Percentiles rank a stretch among this genome's conserved stretches.
Evolutionary conservation across 1,140 invertebrate genomes (phyloP).

Genomic region (Drosophila persimilis): DNA sequence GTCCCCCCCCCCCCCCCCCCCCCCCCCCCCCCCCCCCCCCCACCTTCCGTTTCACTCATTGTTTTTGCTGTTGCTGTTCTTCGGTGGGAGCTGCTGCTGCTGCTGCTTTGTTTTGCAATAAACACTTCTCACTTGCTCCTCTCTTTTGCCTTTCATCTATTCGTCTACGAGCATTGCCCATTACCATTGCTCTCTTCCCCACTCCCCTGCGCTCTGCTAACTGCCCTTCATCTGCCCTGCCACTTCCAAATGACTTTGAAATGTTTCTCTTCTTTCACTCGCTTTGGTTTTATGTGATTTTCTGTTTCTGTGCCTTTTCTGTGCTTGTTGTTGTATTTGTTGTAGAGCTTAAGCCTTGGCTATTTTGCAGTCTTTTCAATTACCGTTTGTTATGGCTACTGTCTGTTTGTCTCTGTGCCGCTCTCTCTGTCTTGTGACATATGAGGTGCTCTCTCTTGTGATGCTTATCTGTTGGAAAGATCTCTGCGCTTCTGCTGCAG

Average conservation of each 20-base stretch:
- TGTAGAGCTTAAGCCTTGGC: conserved; percentile 1
- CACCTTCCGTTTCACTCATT: neutral
- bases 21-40: neutral
- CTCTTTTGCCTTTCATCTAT: conserved; percentile 23
- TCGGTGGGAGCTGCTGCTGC: neutral
- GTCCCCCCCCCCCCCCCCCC: neutral
- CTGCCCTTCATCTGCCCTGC: neutral
- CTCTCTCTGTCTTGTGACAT: conserved; percentile 10
- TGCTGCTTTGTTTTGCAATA: conserved; percentile 39
- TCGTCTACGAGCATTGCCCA: conserved; percentile 10
- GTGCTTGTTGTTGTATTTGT: conserved; percentile 8
- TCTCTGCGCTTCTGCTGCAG: neutral
- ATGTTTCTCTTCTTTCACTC: conserved; percentile 34
- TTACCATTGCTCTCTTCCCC: conserved; percentile 12
- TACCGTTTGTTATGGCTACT: conserved; percentile 24
- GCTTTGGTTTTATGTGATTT: conserved; percentile 16
- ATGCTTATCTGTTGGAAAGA: conserved; percentile 20
- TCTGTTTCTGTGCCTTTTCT: conserved; percentile 2
- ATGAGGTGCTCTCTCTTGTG: conserved; percentile 5
- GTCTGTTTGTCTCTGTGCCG: conserved; percentile 3
- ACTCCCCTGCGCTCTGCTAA: neutral
- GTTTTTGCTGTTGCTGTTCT: conserved; percentile 1
- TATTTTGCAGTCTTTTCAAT: conserved; percentile 38
- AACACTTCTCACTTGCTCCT: conserved; percentile 21
- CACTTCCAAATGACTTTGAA: conserved; percentile 44